phyloP scores from a whole-genome alignment of 2,888 invertebrate species.

The Julus scanicus region DNA sequence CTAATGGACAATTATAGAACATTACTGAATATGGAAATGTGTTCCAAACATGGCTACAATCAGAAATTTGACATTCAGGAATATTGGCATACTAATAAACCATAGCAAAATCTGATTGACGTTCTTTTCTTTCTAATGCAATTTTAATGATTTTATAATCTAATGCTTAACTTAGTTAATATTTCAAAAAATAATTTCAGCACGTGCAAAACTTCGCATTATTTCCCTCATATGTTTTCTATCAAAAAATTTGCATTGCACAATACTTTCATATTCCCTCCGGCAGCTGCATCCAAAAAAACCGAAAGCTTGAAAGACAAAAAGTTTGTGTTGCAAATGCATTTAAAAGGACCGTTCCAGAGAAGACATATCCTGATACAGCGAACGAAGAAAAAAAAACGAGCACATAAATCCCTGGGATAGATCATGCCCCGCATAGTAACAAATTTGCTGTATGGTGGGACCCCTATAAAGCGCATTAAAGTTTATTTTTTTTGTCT shows the following conservation, averaged over 20 bases:
- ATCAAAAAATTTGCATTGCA: neutral
- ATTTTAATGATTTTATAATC: too few species aligned
- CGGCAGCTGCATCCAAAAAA: neutral
- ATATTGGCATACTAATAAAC: too few species aligned
- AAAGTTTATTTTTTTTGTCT: slow-evolving; percentile 45
- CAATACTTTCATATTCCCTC: neutral
- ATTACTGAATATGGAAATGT: too few species aligned
- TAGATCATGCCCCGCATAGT: slow-evolving; percentile 48
- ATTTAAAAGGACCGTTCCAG: neutral
- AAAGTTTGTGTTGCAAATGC: neutral
- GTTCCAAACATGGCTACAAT: too few species aligned
- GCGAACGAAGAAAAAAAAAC: neutral
- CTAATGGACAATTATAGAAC: too few species aligned
- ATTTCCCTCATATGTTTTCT: too few species aligned
- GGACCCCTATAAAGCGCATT: slow-evolving; percentile 37
- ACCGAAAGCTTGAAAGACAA: neutral
- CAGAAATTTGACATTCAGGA: too few species aligned
- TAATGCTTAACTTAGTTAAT: too few species aligned
- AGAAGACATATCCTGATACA: neutral
- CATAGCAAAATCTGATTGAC: too few species aligned
- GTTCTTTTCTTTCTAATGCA: too few species aligned
- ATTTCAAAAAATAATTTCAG: too few species aligned
- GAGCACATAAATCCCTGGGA: slow-evolving; percentile 34
- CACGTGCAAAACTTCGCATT: too few species aligned
- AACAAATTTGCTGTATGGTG: slow-evolving; percentile 49